A percentile compares a stretch with the other conserved stretches of the same genome.
phyloP scores from a whole-genome alignment of 2,888 invertebrate genomes.

The Omphaloscelis lunosa region DNA sequence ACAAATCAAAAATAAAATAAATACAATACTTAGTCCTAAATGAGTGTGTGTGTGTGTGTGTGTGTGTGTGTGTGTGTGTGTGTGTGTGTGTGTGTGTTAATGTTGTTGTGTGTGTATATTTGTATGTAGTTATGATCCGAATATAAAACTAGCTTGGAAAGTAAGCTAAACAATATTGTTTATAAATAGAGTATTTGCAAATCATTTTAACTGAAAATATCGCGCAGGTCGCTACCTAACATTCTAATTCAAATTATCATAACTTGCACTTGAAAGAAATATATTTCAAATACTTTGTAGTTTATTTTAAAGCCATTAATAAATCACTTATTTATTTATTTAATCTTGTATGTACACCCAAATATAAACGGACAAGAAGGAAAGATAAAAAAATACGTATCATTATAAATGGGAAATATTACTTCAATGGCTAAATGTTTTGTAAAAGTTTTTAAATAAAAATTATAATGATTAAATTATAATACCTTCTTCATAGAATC shows the following conservation, averaged over 20 bases:
- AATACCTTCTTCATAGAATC: not conserved
- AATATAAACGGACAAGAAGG: no score
- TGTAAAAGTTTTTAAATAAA: not conserved
- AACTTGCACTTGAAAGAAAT: not conserved
- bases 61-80: no score
- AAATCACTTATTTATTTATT: no score
- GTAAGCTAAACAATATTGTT: not conserved
- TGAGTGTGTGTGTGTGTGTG: no score
- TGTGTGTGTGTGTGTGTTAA: no score
- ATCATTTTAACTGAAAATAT: not conserved
- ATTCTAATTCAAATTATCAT: not conserved
- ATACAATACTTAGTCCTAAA: no score
- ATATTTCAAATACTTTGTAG: not conserved
- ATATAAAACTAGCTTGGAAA: not conserved
- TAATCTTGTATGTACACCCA: no score
- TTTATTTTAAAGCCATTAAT: not conserved
- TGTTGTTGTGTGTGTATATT: no score
- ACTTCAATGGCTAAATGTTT: not conserved
- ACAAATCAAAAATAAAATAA: no score
- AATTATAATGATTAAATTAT: not conserved
- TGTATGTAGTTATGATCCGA: not conserved
- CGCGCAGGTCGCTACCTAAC: not conserved
- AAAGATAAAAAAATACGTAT: no score
- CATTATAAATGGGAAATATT: not conserved
- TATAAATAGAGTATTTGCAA: not conserved